A percentile compares a stretch with the other conserved stretches of the same genome.
Evolutionary conservation across 1,140 invertebrate genomes (phyloP).

Genomic region (Muscidifurax raptorellus): DNA sequence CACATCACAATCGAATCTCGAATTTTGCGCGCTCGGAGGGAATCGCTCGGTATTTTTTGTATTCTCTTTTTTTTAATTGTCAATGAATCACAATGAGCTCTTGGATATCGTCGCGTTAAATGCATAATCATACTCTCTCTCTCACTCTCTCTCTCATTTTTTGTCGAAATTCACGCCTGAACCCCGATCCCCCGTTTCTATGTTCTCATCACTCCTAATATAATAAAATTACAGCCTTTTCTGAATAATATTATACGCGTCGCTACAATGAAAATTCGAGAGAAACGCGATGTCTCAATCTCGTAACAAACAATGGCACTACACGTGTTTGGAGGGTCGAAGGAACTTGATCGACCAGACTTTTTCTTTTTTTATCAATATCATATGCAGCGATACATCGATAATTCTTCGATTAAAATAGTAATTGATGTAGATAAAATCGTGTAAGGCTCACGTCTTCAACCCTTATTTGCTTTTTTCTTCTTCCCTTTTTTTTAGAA

Average conservation of each 20-base stretch:
- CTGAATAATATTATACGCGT: constrained; percentile 18
- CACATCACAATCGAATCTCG: not conserved
- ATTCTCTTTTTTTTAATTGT: constrained; percentile 48
- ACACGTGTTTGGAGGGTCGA: constrained; percentile 37
- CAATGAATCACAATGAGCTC: constrained; percentile 53
- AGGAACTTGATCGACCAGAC: constrained; percentile 36
- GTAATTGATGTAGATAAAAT: constrained; percentile 48
- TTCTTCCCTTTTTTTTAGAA: constrained; percentile 33
- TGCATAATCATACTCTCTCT: constrained; percentile 27
- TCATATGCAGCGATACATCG: not conserved
- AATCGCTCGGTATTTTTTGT: constrained; percentile 35
- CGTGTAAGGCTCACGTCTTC: constrained; percentile 45
- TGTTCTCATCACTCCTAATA: constrained; percentile 30
- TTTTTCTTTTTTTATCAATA: constrained; percentile 23
- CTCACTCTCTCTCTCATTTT: constrained; percentile 48
- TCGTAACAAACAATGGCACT: constrained; percentile 48
- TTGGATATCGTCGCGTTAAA: constrained; percentile 42
- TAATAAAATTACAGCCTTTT: constrained; percentile 54
- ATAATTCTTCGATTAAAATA: constrained; percentile 48
- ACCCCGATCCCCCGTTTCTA: constrained; percentile 27
- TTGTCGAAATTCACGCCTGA: constrained; percentile 22
- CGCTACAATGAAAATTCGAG: constrained; percentile 10
- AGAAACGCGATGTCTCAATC: constrained; percentile 14
- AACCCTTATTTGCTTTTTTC: constrained; percentile 27
- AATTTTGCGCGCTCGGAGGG: constrained; percentile 19